Evolutionary conservation across 2,888 invertebrate species (phyloP).

Genomic region (Serrognathus titanus): DNA sequence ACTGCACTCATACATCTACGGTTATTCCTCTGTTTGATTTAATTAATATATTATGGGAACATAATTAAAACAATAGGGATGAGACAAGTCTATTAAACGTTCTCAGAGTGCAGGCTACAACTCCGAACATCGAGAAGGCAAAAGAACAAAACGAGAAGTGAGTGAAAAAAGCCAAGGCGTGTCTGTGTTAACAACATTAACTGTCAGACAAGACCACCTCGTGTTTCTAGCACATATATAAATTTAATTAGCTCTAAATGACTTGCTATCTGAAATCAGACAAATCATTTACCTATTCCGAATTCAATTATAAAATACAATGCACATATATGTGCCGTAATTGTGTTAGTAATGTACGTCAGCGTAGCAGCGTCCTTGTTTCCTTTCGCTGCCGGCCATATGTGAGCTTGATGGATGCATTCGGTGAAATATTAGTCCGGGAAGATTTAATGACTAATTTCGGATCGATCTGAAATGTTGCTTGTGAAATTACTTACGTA

Average conservation of each 20-base stretch:
- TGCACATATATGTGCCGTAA: constrained; percentile 20
- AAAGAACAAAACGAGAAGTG: constrained; percentile 10
- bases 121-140: background rate
- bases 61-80: background rate
- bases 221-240: constrained; percentile 39
- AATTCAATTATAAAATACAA: constrained; percentile 48
- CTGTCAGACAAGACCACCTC: constrained; percentile 33
- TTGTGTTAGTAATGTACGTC: constrained; percentile 8
- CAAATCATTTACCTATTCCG: constrained; percentile 44
- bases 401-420: too few relatives aligned
- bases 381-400: too few relatives aligned
- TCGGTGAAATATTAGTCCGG: background rate
- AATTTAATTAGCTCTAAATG: constrained; percentile 48
- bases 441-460: constrained; percentile 1
- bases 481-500: background rate
- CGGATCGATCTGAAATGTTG: background rate
- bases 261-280: constrained; percentile 41
- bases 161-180: constrained; percentile 22
- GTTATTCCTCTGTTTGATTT: background rate
- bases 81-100: constrained; percentile 1
- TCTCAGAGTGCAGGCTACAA: background rate
- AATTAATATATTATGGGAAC: too few relatives aligned
- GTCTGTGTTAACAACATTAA: constrained; percentile 29
- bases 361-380: background rate
- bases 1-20: background rate